Evolutionary conservation across 2,888 invertebrate species (phyloP), one percentile per base, ranked within the genome.

Genomic region (Melinaea marsaeus): DNA sequence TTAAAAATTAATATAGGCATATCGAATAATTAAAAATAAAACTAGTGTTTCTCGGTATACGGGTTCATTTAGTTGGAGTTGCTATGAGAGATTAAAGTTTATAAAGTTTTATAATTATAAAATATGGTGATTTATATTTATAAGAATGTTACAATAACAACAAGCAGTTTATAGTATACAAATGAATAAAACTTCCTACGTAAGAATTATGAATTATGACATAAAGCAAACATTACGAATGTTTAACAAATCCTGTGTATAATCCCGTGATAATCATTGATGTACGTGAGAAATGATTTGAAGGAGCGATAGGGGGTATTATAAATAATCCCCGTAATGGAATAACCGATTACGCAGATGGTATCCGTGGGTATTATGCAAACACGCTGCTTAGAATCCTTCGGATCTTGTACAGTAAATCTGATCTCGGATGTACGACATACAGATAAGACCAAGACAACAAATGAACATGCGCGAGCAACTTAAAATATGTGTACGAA

Each of bases 391-490:
- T 84, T 83, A 83, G 79, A 73, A 77, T 81, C 80, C 79, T 77
- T 77, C 71, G 69, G 65, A 66, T 63, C 65, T 64, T 37, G 65
- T 69, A 70, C 75, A 72, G 75, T 73, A 66, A 68, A 71, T 75
- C 69, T 74, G 76, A 80, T 79, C 77, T 83, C 79, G 78, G 77
- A 78, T 76, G 75, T 79, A 81, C 81, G 80, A 77, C 78, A 72
- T 75, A 77, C 73, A 82, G 74, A 81, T 83, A 83, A 79, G 76
- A 79, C 80, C 76, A 81, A 71, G 74, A 77, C 84, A 85, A 83
- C 86, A 84, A 87, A 87, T 88, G 86, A 88, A 83, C 86, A 88
- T 88, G 85, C 88, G 84, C 79, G 84, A 76, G 80, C 80, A 68
- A 72, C 74, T 64, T 56, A 55, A 54, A 64, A 54, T 62, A 62